A percentile compares a stretch with the other conserved stretches of the same genome.
Evolutionary conservation across 2,113 vertebrate genomes (phyloP).

Genomic region (Actinemys pallida): DNA sequence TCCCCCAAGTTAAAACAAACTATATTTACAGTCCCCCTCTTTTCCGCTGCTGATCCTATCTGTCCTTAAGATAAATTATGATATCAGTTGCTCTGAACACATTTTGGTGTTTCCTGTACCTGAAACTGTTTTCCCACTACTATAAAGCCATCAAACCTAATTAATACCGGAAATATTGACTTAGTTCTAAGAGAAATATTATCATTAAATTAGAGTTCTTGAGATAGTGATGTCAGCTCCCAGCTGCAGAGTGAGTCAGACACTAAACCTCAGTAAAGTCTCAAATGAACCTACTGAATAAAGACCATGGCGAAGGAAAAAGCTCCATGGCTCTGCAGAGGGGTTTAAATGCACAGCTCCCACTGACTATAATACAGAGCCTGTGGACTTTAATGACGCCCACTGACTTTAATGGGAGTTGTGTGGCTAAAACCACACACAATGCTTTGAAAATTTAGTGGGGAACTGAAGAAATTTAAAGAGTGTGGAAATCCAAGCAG

Average conservation of each 20-base stretch:
- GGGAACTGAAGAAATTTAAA: not conserved
- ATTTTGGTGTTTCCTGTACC: constrained; percentile 36
- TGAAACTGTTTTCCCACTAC: not conserved
- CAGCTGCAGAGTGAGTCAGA: not conserved
- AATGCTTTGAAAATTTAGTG: not conserved
- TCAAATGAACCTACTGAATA: not conserved
- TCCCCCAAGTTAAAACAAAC: not conserved
- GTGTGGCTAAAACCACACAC: not conserved
- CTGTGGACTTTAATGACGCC: not conserved
- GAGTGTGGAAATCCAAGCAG: not conserved
- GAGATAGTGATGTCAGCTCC: not conserved
- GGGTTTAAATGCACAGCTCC: not conserved
- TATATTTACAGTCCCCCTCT: not conserved
- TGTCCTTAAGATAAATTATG: not conserved
- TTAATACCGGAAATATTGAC: constrained; percentile 54
- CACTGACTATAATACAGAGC: not conserved
- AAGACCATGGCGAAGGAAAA: not conserved
- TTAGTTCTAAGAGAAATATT: constrained; percentile 29
- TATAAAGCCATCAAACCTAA: constrained; percentile 41
- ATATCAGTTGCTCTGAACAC: not conserved
- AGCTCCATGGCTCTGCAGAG: not conserved
- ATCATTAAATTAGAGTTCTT: constrained; percentile 4
- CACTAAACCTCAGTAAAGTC: not conserved
- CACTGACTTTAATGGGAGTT: not conserved
- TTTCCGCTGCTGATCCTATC: not conserved